Percentiles rank a stretch among this genome's conserved stretches.
These are phyloP conservation scores for Hormiphora californensis DNA, from an alignment of 37 sponge, comb jelly and placozoan genomes.

Conservation along the genomic window DNA sequence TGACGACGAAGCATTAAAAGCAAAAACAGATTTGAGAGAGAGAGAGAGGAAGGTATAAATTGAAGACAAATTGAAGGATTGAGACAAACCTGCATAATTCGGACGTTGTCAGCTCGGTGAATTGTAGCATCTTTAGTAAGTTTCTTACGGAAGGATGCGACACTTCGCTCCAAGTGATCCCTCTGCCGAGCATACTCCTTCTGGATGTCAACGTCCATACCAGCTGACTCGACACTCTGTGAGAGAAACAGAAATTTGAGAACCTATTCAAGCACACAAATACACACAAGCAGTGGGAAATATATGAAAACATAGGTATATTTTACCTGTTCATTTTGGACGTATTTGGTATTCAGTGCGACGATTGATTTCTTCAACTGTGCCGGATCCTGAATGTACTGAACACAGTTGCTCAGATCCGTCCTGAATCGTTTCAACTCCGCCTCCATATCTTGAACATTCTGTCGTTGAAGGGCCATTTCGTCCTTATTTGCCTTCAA, in stretches of 20 bases:
- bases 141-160: conserved; percentile 88
- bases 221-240: conserved; percentile 63
- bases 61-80: not conserved
- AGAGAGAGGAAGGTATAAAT: not conserved
- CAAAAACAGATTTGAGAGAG: no score
- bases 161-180: conserved; percentile 91
- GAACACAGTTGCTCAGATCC: conserved; percentile 73
- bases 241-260: no score
- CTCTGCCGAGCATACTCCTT: conserved; percentile 83
- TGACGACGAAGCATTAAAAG: not conserved
- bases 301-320: not conserved
- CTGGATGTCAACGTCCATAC: conserved; percentile 72
- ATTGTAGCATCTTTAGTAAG: conserved; percentile 87
- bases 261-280: no score
- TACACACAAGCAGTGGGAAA: not conserved
- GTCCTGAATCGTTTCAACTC: conserved; percentile 73
- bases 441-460: conserved; percentile 69
- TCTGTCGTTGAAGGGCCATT: conserved; percentile 73
- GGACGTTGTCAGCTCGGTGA: conserved; percentile 79
- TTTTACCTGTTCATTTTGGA: conserved; percentile 62
- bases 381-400: conserved; percentile 87
- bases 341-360: conserved; percentile 54
- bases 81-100: conserved; percentile 85
- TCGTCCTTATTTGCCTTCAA: conserved; percentile 82
- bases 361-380: conserved; percentile 75